Evolutionary conservation across 2,113 vertebrate species (phyloP).

Genomic region (Cervus canadensis): DNA sequence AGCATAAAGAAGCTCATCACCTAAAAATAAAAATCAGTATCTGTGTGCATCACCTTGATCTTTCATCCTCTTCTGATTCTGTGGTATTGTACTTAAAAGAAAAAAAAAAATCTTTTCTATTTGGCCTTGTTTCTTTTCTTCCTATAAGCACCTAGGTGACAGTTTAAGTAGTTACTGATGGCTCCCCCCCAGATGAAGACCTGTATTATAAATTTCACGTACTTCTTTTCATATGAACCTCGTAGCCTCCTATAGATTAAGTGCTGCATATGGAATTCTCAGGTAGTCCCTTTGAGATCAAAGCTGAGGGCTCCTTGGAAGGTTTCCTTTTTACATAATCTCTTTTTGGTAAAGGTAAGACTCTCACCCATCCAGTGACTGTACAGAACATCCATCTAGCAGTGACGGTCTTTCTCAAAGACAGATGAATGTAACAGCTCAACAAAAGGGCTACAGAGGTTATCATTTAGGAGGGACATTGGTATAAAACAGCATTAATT

Average conservation of each 20-base stretch:
- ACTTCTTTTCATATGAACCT: constrained; percentile 56
- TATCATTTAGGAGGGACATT: neutral
- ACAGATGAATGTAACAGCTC: neutral
- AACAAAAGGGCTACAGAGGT: neutral
- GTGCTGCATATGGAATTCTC: neutral
- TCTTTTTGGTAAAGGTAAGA: neutral
- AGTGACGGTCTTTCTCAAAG: neutral
- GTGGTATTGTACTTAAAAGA: neutral
- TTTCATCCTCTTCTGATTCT: neutral
- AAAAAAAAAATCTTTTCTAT: neutral
- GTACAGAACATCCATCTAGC: neutral
- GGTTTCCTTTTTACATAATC: neutral
- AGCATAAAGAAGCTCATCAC: constrained; percentile 74
- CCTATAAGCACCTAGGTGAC: neutral
- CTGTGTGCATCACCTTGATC: neutral
- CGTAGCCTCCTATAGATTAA: neutral
- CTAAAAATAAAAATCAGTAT: constrained; percentile 23
- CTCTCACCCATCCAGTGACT: neutral
- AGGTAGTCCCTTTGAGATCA: neutral
- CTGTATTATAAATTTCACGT: neutral
- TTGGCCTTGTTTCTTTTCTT: neutral
- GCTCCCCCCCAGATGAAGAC: constrained; percentile 46
- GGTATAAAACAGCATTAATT: constrained; percentile 5
- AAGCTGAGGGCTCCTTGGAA: neutral
- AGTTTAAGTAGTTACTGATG: neutral